These are phyloP conservation scores for Stictocephala bisonia DNA, from an alignment of 2,888 invertebrate species.

Conservation along the genomic window DNA sequence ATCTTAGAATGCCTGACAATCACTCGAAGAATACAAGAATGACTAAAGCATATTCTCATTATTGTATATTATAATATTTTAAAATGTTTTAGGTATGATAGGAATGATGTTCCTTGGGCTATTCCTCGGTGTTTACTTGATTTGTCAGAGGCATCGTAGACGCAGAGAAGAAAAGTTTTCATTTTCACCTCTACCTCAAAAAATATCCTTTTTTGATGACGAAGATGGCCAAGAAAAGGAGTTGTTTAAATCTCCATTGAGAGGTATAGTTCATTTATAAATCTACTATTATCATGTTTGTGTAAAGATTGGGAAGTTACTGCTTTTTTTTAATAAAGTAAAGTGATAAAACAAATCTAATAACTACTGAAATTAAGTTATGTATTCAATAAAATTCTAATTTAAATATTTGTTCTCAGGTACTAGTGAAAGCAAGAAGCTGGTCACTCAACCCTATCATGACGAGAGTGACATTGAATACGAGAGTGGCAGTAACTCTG, in stretches of 20 bases:
- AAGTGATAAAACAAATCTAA: background rate
- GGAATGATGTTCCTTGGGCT: constrained; percentile 52
- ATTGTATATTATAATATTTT: background rate
- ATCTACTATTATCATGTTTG: no score
- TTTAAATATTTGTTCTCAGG: constrained; percentile 26
- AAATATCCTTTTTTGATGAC: constrained; percentile 66
- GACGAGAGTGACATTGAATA: constrained; percentile 57
- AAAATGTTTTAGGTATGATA: constrained; percentile 49
- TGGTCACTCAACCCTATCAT: constrained; percentile 53
- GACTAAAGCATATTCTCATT: no score
- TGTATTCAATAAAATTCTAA: background rate
- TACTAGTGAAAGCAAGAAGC: constrained; percentile 2
- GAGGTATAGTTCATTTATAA: no score
- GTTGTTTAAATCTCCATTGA: constrained; percentile 65
- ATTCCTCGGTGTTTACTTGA: constrained; percentile 52
- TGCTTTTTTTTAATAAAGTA: background rate
- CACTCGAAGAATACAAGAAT: no score
- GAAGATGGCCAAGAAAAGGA: constrained; percentile 66
- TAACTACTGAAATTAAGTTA: background rate
- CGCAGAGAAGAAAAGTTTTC: constrained; percentile 66
- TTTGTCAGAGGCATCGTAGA: constrained; percentile 46
- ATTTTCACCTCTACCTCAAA: constrained; percentile 72
- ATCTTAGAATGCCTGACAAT: no score
- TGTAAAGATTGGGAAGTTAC: no score
- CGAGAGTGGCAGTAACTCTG: constrained; percentile 51